Evolutionary conservation across 2,797 vertebrate genomes (phyloP).

Genomic region (Eospalax fontanierii): DNA sequence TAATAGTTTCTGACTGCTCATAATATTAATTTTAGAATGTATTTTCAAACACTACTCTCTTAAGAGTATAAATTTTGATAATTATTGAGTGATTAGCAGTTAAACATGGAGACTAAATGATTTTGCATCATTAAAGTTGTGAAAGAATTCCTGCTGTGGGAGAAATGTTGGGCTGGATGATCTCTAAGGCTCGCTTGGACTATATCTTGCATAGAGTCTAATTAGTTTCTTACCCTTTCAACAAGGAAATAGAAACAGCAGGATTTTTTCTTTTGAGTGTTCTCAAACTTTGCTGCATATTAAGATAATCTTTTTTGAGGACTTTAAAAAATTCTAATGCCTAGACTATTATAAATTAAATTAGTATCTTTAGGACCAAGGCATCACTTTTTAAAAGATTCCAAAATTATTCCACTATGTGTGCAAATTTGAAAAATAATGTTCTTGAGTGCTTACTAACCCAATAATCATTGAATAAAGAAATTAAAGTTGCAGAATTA

Average conservation of each 20-base stretch:
- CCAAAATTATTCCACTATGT: slow-evolving; percentile 11
- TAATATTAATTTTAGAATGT: slow-evolving; percentile 46
- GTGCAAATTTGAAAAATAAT: slow-evolving; percentile 50
- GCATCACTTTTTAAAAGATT: slow-evolving; percentile 46
- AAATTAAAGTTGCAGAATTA: slow-evolving; percentile 56
- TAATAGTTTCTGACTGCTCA: slow-evolving; percentile 48
- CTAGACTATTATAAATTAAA: slow-evolving; percentile 18
- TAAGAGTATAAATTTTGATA: slow-evolving; percentile 26
- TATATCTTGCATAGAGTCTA: not conserved
- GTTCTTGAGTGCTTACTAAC: slow-evolving; percentile 53
- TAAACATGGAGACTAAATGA: not conserved
- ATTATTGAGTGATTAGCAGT: slow-evolving; percentile 25
- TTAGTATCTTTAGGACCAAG: slow-evolving; percentile 58
- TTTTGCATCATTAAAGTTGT: not conserved
- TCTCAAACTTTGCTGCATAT: slow-evolving; percentile 20
- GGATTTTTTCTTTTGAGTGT: slow-evolving; percentile 47
- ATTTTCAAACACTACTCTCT: slow-evolving; percentile 9
- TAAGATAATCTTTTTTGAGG: slow-evolving; percentile 10
- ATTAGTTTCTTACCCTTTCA: slow-evolving; percentile 38
- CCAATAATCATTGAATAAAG: slow-evolving; percentile 41
- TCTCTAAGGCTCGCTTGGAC: not conserved
- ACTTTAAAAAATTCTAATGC: slow-evolving; percentile 32
- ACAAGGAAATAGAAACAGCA: not conserved
- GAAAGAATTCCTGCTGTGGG: not conserved
- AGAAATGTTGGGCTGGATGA: not conserved